phyloP scores from a whole-genome alignment of 1,140 invertebrate species.

The Bradynema listronoti region DNA sequence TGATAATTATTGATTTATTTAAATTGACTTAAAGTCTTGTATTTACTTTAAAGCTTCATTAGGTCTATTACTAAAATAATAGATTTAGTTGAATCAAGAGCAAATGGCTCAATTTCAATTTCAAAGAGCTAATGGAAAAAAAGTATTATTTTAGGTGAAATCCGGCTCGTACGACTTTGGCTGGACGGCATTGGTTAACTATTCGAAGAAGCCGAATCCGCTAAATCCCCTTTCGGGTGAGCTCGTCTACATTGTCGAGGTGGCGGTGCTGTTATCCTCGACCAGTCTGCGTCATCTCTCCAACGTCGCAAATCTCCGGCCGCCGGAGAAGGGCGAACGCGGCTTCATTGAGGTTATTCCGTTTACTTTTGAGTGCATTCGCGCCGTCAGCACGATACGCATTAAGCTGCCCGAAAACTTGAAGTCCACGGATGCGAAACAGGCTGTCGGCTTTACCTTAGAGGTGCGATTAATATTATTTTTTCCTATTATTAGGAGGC shows the following conservation, averaged over 20 bases:
- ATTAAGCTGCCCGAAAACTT: conserved; percentile 85
- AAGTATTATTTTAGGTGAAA: conserved; percentile 71
- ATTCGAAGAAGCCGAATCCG: conserved; percentile 66
- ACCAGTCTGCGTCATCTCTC: conserved; percentile 9
- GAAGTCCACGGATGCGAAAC: conserved; percentile 72
- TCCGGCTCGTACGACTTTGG: conserved; percentile 79
- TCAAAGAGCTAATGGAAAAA: too few species aligned
- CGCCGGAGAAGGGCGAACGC: conserved; percentile 18
- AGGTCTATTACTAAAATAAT: not conserved
- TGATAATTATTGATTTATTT: too few species aligned
- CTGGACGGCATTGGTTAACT: conserved; percentile 91
- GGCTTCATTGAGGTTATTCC: conserved; percentile 66
- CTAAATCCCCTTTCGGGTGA: conserved; percentile 69
- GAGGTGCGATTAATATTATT: conserved; percentile 58
- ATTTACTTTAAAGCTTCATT: too few species aligned
- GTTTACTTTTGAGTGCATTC: conserved; percentile 72
- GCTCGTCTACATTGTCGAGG: conserved; percentile 27
- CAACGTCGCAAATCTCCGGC: conserved; percentile 25
- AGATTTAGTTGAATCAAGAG: not conserved
- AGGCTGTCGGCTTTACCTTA: conserved; percentile 77
- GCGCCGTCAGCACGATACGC: conserved; percentile 77
- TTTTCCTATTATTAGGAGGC: not conserved
- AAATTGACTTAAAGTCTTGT: too few species aligned
- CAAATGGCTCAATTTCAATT: not conserved
- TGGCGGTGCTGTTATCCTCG: conserved; percentile 27